Conservation (phyloP, 2,888 invertebrate genomes). For the Gisinianus flammeolus region DNA sequence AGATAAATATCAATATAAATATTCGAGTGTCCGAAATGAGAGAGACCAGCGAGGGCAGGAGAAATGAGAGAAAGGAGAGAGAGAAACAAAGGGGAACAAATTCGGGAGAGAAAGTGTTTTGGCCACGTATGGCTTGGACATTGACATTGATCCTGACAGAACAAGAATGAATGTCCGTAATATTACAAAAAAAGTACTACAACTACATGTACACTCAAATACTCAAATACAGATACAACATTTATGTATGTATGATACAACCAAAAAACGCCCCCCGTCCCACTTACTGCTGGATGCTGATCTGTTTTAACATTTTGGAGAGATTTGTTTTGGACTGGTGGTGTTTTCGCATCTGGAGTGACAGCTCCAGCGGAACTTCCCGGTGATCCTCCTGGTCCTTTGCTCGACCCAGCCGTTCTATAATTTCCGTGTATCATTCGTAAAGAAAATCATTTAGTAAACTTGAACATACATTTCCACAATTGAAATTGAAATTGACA, state of each 20-base stretch:
- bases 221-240: not conserved
- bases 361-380: conserved; percentile 59
- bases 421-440: conserved; percentile 19
- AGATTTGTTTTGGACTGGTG: conserved; percentile 74
- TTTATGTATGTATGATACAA: not conserved
- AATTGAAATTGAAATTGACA: too few relatives aligned
- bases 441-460: too few relatives aligned
- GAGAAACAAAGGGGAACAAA: not conserved
- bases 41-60: too few relatives aligned
- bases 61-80: conserved; percentile 1
- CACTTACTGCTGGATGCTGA: conserved; percentile 76
- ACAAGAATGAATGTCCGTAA: not conserved
- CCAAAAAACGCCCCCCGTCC: not conserved
- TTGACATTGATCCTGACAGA: not conserved
- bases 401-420: conserved; percentile 64
- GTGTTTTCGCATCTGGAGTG: conserved; percentile 62
- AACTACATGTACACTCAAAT: not conserved
- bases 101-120: not conserved
- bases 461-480: not conserved
- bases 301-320: conserved; percentile 75
- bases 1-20: too few relatives aligned
- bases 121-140: not conserved
- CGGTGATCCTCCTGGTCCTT: conserved; percentile 61
- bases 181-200: not conserved
- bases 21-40: too few relatives aligned